Evolutionary conservation across 2,888 invertebrate species (phyloP), one percentile per base, ranked within the genome.

Genomic region (Strigamia crassipes): DNA sequence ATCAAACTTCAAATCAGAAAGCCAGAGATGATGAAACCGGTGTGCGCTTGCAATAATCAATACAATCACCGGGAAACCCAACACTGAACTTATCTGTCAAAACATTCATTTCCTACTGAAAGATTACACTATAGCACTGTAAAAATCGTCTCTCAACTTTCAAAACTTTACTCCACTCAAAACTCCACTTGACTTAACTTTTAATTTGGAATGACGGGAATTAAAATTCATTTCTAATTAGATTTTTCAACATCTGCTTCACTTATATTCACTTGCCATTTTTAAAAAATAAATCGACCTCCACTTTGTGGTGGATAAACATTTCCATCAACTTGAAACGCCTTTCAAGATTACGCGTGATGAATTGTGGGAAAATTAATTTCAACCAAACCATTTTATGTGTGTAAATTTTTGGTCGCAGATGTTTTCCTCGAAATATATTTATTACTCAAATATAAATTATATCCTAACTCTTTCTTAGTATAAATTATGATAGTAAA

Each of bases 311-410:
- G 27, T 31, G 73, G 31, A 73, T 73, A 73, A 73, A 73, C 73
- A 73, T 73, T 56, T 73, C 73, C 73, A 73, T 73, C 73, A 73
- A 73, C 73, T 73, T 73, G 31, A 73, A 73, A 27, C 27, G 23
- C 73, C 15, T 31, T 73, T 73, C 73, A 73, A 23, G 73, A 73
- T 27, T 31, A 6, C 31, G 73, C 73, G 31, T 73, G 73, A 73
- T 73, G 73, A 73, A 73, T 73, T 73, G 73, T 73, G 73, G 73
- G 73, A 73, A 73, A 73, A 73, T 73, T 73, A 73, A 73, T 73
- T 73, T 73, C 73, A 73, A 31, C 73, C 27, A 73, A 13, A 73
- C 27, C 27, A 12, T 15, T 31, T 73, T 73, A 73, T 31, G n/a
- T 31, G 31, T 73, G 31, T 73, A 73, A 73, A 73, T 73, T 73